Evolutionary conservation across 2,888 invertebrate species (phyloP), one percentile per base, ranked within the genome.

Genomic region (Hypolimnas misippus): DNA sequence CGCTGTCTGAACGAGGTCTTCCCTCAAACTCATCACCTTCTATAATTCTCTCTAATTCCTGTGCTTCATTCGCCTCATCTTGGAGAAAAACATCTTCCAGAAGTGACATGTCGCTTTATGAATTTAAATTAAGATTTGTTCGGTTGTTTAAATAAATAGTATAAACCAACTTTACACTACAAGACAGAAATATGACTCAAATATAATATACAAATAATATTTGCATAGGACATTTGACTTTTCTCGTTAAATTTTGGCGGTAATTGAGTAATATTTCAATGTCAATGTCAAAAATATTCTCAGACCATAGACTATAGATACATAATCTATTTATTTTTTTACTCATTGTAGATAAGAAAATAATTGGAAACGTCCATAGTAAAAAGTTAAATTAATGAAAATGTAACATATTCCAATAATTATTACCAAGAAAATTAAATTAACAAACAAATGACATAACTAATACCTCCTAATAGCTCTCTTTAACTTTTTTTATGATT

Each of bases 1-100:
- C 86, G 42, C 88, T 89, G 56, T 87, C 85, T 72, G 86, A 70
- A 8, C 80, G 73, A 6, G 77, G 90, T 62, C 82, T 78, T n/a
- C 86, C 87, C 14, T 87, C 89, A 61, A 83, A 88, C 46, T 93
- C 93, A 55, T 93, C 93, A 1, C 93, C 89, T 72, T 93, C 92
- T 40, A 92, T 87, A 0, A 92, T 79, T 55, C 90, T 83, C 68
- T 92, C 92, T 54, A 92, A 69, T 56, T 85, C 84, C 31, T 84
- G 86, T 2, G 87, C 91, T 62, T 90, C 92, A 25, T 82, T 83
- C 17, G 89, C 87, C 62, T 92, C 92, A 64, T 92, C 86, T 71
- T 86, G 77, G 12, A 90, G 76, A 70, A 89, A 92, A 44, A 92
- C 78, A 63, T 92, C 92, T 79, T 92, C 92, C 16, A 92, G 76